A percentile compares a stretch with the other conserved stretches of the same genome.
Conservation (phyloP, 2,113 vertebrate species). For the Diadophis punctatus region DNA sequence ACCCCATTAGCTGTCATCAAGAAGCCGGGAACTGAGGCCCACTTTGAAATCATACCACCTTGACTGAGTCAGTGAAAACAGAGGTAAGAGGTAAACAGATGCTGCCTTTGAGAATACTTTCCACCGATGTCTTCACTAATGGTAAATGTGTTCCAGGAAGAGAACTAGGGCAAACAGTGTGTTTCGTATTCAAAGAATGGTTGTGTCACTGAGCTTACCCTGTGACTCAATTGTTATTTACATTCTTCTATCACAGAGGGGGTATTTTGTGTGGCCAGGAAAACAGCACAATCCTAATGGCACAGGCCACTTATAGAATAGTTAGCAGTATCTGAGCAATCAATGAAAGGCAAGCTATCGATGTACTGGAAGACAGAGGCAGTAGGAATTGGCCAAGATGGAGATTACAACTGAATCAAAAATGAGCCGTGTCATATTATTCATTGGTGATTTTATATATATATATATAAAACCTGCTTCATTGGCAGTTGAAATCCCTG, state of each 20-base stretch:
- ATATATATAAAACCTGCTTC: background rate
- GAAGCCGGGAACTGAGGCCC: slow-evolving; percentile 43
- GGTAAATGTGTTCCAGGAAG: background rate
- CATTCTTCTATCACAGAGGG: background rate
- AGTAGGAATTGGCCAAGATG: background rate
- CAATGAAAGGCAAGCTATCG: background rate
- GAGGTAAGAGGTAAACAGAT: background rate
- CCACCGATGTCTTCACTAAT: background rate
- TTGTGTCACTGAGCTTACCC: background rate
- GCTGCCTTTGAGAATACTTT: accelerated
- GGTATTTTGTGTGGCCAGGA: background rate
- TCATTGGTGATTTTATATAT: too few relatives aligned
- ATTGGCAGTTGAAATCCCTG: too few relatives aligned
- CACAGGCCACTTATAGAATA: background rate
- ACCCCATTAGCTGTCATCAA: slow-evolving; percentile 31
- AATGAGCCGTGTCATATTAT: background rate
- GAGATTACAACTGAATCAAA: background rate
- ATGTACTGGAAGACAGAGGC: background rate
- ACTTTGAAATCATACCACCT: slow-evolving; percentile 44
- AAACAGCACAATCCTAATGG: background rate
- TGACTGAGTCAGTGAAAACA: background rate
- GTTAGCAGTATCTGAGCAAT: background rate
- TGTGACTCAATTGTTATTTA: background rate
- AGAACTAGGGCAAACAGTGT: background rate
- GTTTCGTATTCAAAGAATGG: background rate